Conservation (phyloP, 35 echinoderm and acorn worm genomes). For the Ptychodera flava region DNA sequence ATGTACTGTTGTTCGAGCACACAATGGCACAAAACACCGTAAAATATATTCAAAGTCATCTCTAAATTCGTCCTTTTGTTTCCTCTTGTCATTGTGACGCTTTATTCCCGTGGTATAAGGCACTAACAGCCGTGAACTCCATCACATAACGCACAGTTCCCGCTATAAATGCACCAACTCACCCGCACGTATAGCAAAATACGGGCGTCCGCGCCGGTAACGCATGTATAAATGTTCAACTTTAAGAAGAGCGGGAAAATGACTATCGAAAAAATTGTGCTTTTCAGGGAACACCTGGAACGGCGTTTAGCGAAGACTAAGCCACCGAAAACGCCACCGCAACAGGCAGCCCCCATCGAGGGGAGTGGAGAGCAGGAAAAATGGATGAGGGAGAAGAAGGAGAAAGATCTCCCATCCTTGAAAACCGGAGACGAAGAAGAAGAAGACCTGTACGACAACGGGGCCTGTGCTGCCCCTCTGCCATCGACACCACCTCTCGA, state of each 20-base stretch:
- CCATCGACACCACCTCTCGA: not conserved
- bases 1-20: no score
- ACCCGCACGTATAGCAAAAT: not conserved
- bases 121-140: not conserved
- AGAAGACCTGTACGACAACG: not conserved
- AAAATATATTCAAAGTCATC: no score
- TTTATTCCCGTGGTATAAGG: not conserved
- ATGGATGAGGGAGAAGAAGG: not conserved
- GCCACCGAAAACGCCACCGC: not conserved
- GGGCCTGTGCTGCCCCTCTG: not conserved
- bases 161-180: not conserved
- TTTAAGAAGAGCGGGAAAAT: not conserved
- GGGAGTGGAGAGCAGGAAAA: not conserved
- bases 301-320: not conserved
- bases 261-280: not conserved
- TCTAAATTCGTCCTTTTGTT: no score
- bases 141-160: not conserved
- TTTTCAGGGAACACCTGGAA: not conserved
- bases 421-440: not conserved
- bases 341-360: not conserved
- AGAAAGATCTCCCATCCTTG: not conserved
- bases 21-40: no score
- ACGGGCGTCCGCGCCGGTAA: not conserved
- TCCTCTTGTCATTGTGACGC: not conserved
- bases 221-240: not conserved